Base-by-base conservation (phyloP, 2,888 invertebrate species). In the Oxytorus armatus region DNA sequence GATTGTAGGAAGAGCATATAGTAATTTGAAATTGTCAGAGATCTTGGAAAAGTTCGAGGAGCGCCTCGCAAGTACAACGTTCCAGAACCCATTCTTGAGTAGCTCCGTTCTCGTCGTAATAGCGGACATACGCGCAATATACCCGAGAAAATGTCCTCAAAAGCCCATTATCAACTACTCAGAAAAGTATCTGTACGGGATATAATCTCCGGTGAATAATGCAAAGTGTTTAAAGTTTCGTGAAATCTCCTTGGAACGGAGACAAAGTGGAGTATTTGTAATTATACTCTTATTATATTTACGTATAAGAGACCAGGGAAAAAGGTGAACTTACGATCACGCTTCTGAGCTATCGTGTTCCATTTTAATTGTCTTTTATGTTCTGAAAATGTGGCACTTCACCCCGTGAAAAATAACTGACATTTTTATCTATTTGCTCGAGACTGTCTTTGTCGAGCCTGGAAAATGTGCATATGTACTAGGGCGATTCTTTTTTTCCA, bases 181-280 rank as follows among this genome's bases (percentile, higher is more conserved):
- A 61, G 8, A 61, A 72, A 61, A 36, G 49, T 59, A 44, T 42
- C 57, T 29, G 16, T 47, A 33, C 39, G 25, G 21, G 11, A 73
- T 33, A 61, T 73, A 51, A 73, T 63, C 39, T 49, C 36, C 36
- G 49, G 49, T 16, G 36, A 73, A 73, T 63, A 36, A 73, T 73
- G 25, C 51, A 7, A 18, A 25, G 39, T n/a, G n/a, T 42, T 73
- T 21, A 25, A 63, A 51, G 14, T 63, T 73, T 51, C 21, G 11
- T 21, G 18, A 39, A 42, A 63, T 44, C 51, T 29, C 25, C n/a
- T 18, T 36, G 61, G 7, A 44, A 44, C 18, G 11, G 29, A 53
- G 29, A 55, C 61, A 65, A 65, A 14, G 29, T 18, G 4, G 8
- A 29, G 11, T 18, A 33, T 18, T 29, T 47, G 5, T 29, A 63